Base-by-base conservation (phyloP, 2,888 invertebrate genomes). In the Boloria selene region DNA sequence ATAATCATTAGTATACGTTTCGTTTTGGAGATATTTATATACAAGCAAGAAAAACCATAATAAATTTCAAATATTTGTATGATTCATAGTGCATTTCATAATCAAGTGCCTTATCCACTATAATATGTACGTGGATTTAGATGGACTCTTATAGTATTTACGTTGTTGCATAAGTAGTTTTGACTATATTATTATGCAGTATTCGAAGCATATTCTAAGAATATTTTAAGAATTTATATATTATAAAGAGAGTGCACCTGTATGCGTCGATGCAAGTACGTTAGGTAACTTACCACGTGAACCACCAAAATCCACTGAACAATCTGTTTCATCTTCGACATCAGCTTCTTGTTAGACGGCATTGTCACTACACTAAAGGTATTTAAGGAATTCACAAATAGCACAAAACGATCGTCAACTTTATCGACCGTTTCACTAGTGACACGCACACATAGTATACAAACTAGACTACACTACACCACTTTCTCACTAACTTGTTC, bases 401-500 rank as follows among this genome's bases (percentile, higher is more conserved):
- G 83, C 85, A 84, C 84, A 81, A 54, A 62, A 84, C 85, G 83
- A 85, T 83, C 87, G 85, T 83, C 76, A 86, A 87, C 84, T 86
- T 83, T 87, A 91, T 88, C 88, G 87, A 90, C 86, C 88, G 92
- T 86, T 88, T 88, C 90, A 88, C 88, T 85, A 79, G 79, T 81
- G 85, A 86, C 89, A 90, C 90, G 86, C 90, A 89, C 90, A 88
- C 89, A 84, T 80, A 79, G 76, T 71, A 44, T 14, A 44, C 78
- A 79, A 85, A 87, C 85, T 87, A 87, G 83, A 83, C 22, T 22
- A 22, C 22, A 81, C 71, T 72, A 73, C 77, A 83, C 88, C 88
- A 90, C 90, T 90, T 90, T 90, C 88, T 87, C 90, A 85, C 78
- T 79, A 85, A 83, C 31, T 38, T 38, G 85, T 86, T 86, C 82